Evolutionary conservation across 2,888 invertebrate species (phyloP), one percentile per base, ranked within the genome.

Genomic region (Protodeltote pygarga): DNA sequence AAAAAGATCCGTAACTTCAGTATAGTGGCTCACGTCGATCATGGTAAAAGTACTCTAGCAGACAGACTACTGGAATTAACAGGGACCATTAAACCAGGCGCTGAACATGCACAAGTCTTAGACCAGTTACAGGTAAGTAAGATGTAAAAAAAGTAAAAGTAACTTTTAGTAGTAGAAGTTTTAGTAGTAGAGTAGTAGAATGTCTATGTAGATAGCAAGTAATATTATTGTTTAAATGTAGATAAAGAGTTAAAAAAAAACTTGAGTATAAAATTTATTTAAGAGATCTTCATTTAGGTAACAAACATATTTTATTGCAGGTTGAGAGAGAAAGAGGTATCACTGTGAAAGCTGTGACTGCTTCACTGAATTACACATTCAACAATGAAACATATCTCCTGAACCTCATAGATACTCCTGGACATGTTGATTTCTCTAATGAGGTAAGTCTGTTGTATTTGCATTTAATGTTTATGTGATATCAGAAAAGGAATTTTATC

Each of bases 21-120:
- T 85, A 99, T 99, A 73, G 98, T 99, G 55, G 99, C 99, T n/a
- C 99, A 99, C 88, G 97, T 99, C 1, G 99, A 99, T 84, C 99
- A 99, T 92, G 99, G 99, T 0, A 99, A 99, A 91, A 98, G 98
- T 83, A 99, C 99, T 0, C 88, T 99, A 46, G 98, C 99, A 0
- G 99, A 99, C 83, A 93, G 99, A 42, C 84, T 99, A n/a, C 85
- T 99, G 8, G 99, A 99, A 93, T 87, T 96, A 40, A 98, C 98
- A 10, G 98, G 98, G 62, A 95, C 95, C 0, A 94, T 96, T 42
- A 94, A 94, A 73, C 89, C 90, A 0, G 94, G 95, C 16, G 89
- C 92, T 2, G 95, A 95, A 16, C 92, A 93, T 64, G 93, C 93
- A 39, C 97, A 97, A 87, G 94, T 97, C 9, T 81, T 97, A 6